These are phyloP conservation scores for Fragum whitleyi DNA, from an alignment of 2,888 invertebrate species.

Conservation along the genomic window DNA sequence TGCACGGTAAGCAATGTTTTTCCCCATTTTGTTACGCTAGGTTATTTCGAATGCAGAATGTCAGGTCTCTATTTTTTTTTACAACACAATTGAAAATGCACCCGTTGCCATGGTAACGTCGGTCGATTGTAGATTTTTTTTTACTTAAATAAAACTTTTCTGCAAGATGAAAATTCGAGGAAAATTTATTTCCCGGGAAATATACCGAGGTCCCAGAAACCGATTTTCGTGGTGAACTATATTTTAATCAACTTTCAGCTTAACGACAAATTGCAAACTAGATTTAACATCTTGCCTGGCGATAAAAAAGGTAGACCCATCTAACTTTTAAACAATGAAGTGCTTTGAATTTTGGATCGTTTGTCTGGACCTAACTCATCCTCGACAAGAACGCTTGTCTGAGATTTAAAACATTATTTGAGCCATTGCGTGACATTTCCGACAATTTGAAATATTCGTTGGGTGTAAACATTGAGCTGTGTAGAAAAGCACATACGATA, in stretches of 20 bases:
- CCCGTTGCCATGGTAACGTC: slow-evolving; percentile 24
- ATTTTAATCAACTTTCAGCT: neutral
- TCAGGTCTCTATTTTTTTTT: slow-evolving; percentile 14
- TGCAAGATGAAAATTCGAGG: slow-evolving; percentile 12
- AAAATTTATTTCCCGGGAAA: slow-evolving; percentile 7
- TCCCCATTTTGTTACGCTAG: neutral
- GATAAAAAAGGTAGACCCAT: too few relatives aligned
- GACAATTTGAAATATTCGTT: too few relatives aligned
- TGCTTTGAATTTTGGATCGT: too few relatives aligned
- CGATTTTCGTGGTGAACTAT: neutral
- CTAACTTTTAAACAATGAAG: too few relatives aligned
- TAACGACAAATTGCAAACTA: too few relatives aligned
- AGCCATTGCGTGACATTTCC: too few relatives aligned
- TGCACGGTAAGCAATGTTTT: neutral
- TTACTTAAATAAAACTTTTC: slow-evolving; percentile 17
- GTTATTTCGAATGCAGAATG: slow-evolving; percentile 20
- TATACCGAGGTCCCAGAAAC: neutral
- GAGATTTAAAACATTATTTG: too few relatives aligned
- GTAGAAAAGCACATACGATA: too few relatives aligned
- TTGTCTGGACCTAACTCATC: too few relatives aligned
- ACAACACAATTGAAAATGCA: slow-evolving; percentile 30
- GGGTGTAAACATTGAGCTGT: too few relatives aligned
- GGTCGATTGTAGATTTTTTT: slow-evolving; percentile 25
- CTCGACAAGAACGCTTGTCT: too few relatives aligned
- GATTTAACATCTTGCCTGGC: too few relatives aligned